phyloP scores from a whole-genome alignment of 2,797 vertebrate species.

The Sebastes oblongus region DNA sequence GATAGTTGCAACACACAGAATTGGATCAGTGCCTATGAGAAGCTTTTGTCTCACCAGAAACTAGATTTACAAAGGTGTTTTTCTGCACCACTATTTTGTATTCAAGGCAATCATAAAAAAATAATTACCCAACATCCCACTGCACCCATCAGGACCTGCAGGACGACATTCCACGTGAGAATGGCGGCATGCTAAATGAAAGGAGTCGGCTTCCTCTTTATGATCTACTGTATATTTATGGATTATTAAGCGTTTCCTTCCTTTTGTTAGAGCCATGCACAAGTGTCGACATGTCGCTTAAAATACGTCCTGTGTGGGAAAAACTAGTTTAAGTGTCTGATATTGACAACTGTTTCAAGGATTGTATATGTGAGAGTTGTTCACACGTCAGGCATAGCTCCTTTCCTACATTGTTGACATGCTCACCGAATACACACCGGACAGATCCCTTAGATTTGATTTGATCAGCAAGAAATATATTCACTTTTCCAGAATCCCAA shows the following conservation, averaged over 20 bases:
- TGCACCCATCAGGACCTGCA: conserved; percentile 15
- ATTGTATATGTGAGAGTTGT: background rate
- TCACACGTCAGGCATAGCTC: background rate
- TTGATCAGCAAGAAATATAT: background rate
- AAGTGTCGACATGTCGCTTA: background rate
- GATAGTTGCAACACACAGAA: background rate
- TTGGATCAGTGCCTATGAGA: background rate
- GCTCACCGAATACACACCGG: too few relatives aligned
- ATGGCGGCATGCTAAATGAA: conserved; percentile 2
- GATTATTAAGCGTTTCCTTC: background rate
- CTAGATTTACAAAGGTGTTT: background rate
- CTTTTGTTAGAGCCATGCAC: background rate
- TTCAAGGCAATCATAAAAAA: background rate
- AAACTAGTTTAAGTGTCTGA: background rate
- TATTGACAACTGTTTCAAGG: background rate
- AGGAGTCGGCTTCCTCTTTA: background rate
- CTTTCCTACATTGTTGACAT: too few relatives aligned
- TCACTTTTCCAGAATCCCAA: background rate
- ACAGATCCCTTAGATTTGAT: too few relatives aligned
- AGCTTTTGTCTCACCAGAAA: background rate
- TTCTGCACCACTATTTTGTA: background rate
- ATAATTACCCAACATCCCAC: conserved; percentile 13
- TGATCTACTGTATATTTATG: background rate
- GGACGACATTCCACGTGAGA: conserved; percentile 1
- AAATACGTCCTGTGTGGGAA: background rate